Conservation (phyloP, 1,140 invertebrate genomes). For the Calliopsis andreniformis region DNA sequence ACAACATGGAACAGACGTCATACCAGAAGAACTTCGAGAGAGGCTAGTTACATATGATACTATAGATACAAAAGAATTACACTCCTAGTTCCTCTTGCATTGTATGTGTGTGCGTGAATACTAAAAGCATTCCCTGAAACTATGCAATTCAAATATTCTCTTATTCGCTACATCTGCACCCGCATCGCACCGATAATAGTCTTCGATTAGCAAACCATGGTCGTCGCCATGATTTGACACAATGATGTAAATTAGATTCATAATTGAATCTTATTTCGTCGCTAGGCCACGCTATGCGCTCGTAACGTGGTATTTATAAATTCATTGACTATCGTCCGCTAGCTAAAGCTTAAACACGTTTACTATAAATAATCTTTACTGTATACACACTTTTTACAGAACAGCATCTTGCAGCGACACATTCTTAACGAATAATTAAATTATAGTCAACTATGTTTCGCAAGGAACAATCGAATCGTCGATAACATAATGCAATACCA, state of each 20-base stretch:
- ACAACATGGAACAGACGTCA: neutral
- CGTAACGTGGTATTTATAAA: conserved; percentile 10
- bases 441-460: neutral
- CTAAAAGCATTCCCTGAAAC: conserved; percentile 40
- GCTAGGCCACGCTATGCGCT: neutral
- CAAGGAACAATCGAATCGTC: conserved; percentile 21
- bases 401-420: conserved; percentile 22
- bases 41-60: conserved; percentile 15
- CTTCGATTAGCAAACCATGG: neutral
- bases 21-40: neutral
- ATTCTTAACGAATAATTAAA: conserved; percentile 27
- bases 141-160: conserved; percentile 35
- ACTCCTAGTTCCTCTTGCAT: conserved; percentile 14
- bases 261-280: conserved; percentile 5
- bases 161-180: neutral
- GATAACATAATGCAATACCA: conserved; percentile 40
- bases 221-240: conserved; percentile 2
- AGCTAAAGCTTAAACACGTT: conserved; percentile 2
- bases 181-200: conserved; percentile 10
- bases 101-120: conserved; percentile 27
- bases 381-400: conserved; percentile 56
- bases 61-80: conserved; percentile 21
- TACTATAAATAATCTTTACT: conserved; percentile 52
- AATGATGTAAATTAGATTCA: conserved; percentile 12
- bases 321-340: conserved; percentile 24